These are phyloP conservation scores for Lepidostoma basale DNA, from an alignment of 1,140 invertebrate genomes.

Conservation along the genomic window DNA sequence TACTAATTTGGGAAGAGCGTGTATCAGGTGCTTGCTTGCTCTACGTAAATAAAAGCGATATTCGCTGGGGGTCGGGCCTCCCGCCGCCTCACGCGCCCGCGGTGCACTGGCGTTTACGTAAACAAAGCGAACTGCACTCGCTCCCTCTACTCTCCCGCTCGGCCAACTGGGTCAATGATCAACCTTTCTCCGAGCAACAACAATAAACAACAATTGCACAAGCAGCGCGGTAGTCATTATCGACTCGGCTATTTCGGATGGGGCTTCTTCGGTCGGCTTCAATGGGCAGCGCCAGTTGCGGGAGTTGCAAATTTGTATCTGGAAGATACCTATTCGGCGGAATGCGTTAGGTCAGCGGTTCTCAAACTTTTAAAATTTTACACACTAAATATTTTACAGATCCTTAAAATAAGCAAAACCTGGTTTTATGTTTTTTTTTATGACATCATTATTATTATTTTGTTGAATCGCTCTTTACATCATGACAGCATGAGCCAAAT, in stretches of 20 bases:
- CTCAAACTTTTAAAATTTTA: too few species aligned
- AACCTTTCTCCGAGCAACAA: not conserved
- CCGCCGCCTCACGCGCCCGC: not conserved
- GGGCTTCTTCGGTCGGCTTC: not conserved
- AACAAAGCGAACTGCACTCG: conserved; percentile 3
- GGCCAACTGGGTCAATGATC: conserved; percentile 22
- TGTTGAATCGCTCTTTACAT: too few species aligned
- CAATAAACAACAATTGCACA: conserved; percentile 1
- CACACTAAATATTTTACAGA: too few species aligned
- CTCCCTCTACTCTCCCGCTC: not conserved
- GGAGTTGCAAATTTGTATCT: too few species aligned
- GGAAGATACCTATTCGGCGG: too few species aligned
- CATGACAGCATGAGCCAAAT: too few species aligned
- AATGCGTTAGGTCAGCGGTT: too few species aligned
- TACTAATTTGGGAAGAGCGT: too few species aligned
- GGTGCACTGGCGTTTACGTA: conserved; percentile 22
- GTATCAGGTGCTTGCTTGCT: not conserved
- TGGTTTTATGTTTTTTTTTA: too few species aligned
- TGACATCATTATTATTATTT: too few species aligned
- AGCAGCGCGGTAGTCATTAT: not conserved
- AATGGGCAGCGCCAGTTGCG: too few species aligned
- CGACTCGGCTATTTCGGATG: not conserved
- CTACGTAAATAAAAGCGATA: not conserved
- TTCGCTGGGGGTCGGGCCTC: not conserved
- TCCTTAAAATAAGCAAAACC: too few species aligned